These are phyloP conservation scores for Notarius quadriscutis DNA, from an alignment of 2,113 vertebrate genomes.

Conservation along the genomic window DNA sequence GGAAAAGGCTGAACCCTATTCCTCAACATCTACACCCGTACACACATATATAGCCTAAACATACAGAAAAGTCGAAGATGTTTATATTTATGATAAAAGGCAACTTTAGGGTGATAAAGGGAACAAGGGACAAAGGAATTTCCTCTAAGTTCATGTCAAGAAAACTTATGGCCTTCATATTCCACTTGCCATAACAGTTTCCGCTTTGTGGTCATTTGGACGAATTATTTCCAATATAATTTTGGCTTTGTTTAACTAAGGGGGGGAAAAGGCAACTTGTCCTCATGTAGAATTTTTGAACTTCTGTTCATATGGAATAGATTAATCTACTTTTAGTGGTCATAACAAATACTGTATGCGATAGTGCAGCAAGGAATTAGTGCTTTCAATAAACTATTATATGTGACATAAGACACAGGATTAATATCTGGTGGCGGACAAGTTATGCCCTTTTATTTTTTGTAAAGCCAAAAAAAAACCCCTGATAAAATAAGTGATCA, in stretches of 20 bases:
- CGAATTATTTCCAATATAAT: conserved; percentile 3
- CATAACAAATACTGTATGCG: background rate
- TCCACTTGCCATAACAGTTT: background rate
- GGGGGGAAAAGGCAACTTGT: background rate
- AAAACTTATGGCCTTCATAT: background rate
- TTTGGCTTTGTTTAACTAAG: background rate
- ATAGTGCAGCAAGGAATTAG: background rate
- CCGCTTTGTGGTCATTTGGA: background rate
- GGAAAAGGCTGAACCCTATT: background rate
- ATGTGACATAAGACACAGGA: conserved; percentile 77
- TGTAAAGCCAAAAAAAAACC: background rate
- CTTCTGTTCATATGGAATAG: background rate
- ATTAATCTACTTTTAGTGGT: background rate
- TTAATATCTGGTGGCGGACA: conserved; percentile 76
- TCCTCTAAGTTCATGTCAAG: conserved; percentile 1
- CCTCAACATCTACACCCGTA: background rate
- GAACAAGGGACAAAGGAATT: conserved; percentile 2
- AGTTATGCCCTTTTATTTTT: conserved; percentile 50
- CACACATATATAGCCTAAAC: background rate
- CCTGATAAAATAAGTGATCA: conserved; percentile 24
- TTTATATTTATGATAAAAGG: background rate
- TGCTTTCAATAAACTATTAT: conserved; percentile 13
- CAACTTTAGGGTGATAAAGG: background rate
- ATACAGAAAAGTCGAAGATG: background rate
- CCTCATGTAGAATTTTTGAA: background rate